phyloP scores from a whole-genome alignment of 2,888 invertebrate genomes.

The Beris chalybata region DNA sequence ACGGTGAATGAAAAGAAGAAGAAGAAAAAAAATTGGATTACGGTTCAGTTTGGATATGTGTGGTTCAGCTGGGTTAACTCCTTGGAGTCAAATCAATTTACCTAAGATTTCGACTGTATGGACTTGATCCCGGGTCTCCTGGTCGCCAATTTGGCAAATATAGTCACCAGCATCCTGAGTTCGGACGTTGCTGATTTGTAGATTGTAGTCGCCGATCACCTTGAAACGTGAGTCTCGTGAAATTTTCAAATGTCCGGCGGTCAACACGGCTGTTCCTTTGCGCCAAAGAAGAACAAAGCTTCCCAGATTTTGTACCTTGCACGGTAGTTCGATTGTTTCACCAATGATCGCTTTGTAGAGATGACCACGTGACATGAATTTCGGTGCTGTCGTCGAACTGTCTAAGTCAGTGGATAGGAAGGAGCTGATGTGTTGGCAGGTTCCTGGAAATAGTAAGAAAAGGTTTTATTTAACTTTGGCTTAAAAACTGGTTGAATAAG shows the following conservation, averaged over 20 bases:
- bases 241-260: constrained; percentile 72
- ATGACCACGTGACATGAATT: constrained; percentile 74
- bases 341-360: constrained; percentile 77
- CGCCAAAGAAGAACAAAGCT: constrained; percentile 70
- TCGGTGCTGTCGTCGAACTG: constrained; percentile 58
- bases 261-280: constrained; percentile 69
- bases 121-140: constrained; percentile 69
- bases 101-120: constrained; percentile 72
- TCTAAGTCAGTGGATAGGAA: constrained; percentile 39
- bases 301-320: constrained; percentile 76
- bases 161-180: constrained; percentile 74
- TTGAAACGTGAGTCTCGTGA: constrained; percentile 68
- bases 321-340: constrained; percentile 75
- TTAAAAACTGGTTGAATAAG: no score
- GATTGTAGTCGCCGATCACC: constrained; percentile 69
- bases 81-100: constrained; percentile 40
- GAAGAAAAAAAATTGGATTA: no score
- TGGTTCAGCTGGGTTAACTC: not conserved
- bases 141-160: constrained; percentile 72
- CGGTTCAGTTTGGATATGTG: no score
- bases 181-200: constrained; percentile 70
- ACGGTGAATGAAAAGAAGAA: no score
- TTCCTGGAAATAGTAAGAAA: constrained; percentile 34
- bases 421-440: constrained; percentile 39
- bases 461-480: not conserved